Conservation (phyloP, 2,888 invertebrate genomes). For the Bombyx huttoni region DNA sequence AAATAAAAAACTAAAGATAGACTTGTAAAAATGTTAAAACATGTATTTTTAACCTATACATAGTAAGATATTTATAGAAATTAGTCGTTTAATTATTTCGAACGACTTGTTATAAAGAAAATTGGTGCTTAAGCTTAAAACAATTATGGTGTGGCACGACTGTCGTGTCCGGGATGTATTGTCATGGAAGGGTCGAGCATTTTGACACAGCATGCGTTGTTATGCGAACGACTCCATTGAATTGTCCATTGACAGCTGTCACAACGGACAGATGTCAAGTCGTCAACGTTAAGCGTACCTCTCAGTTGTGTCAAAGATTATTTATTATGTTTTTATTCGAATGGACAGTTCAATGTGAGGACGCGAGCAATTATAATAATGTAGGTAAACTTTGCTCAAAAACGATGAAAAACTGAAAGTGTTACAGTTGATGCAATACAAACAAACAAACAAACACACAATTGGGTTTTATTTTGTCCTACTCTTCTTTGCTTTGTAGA, state of each 20-base stretch:
- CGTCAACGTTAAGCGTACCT: neutral
- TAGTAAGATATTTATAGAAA: slow-evolving; percentile 73
- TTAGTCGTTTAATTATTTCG: slow-evolving; percentile 73
- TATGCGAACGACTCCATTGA: slow-evolving; percentile 42
- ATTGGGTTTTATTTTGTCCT: slow-evolving; percentile 55
- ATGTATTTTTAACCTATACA: slow-evolving; percentile 72
- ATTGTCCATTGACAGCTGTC: slow-evolving; percentile 9
- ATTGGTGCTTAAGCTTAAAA: slow-evolving; percentile 72
- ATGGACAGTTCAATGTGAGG: slow-evolving; percentile 39
- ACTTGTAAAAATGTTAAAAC: slow-evolving; percentile 72
- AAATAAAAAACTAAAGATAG: slow-evolving; percentile 52
- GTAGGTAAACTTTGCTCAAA: slow-evolving; percentile 73
- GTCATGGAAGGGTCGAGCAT: slow-evolving; percentile 62
- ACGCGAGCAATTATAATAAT: slow-evolving; percentile 63
- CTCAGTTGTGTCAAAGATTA: neutral
- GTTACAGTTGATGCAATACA: slow-evolving; percentile 73
- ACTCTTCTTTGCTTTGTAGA: too few species aligned
- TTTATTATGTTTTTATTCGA: slow-evolving; percentile 1
- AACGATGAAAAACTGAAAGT: slow-evolving; percentile 69
- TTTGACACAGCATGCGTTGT: slow-evolving; percentile 71
- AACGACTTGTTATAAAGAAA: slow-evolving; percentile 72
- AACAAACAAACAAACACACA: slow-evolving; percentile 65
- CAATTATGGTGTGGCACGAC: slow-evolving; percentile 49
- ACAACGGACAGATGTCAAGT: neutral
- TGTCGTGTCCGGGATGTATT: slow-evolving; percentile 54